phyloP scores from a whole-genome alignment of 37 sponge, comb jelly and placozoan genomes.

The Amphimedon queenslandica region DNA sequence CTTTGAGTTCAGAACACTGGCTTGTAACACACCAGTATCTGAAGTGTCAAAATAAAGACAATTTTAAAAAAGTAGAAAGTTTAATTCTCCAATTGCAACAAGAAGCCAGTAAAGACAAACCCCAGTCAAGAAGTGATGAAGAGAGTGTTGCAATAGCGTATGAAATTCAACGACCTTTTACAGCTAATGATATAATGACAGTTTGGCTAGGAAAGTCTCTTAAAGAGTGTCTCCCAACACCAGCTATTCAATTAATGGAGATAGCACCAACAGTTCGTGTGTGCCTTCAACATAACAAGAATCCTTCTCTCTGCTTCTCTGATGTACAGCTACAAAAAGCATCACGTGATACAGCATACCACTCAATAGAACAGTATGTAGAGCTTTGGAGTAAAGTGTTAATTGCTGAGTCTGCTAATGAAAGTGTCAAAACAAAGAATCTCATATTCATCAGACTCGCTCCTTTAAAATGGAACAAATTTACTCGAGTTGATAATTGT shows the following conservation, averaged over 20 bases:
- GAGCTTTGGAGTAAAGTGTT: conserved; percentile 42
- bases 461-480: conserved; percentile 12
- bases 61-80: no score
- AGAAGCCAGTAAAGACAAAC: no score
- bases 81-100: no score
- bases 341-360: conserved; percentile 18
- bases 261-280: conserved; percentile 26
- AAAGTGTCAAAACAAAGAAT: conserved; percentile 10
- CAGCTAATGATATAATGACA: conserved; percentile 17
- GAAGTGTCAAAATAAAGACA: no score
- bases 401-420: conserved; percentile 39
- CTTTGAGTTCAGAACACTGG: no score
- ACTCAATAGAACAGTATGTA: conserved; percentile 30
- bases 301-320: conserved; percentile 47
- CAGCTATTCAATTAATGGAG: conserved; percentile 34
- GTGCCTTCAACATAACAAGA: conserved; percentile 34
- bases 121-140: no score
- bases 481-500: background rate
- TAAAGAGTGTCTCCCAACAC: conserved; percentile 6
- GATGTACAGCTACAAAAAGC: conserved; percentile 17
- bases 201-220: conserved; percentile 16
- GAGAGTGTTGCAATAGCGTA: no score
- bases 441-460: conserved; percentile 6
- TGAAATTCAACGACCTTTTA: conserved; percentile 8
- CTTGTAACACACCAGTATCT: no score